Evolutionary conservation across 1,140 invertebrate species (phyloP).

Genomic region (Sesamia nonagrioides): DNA sequence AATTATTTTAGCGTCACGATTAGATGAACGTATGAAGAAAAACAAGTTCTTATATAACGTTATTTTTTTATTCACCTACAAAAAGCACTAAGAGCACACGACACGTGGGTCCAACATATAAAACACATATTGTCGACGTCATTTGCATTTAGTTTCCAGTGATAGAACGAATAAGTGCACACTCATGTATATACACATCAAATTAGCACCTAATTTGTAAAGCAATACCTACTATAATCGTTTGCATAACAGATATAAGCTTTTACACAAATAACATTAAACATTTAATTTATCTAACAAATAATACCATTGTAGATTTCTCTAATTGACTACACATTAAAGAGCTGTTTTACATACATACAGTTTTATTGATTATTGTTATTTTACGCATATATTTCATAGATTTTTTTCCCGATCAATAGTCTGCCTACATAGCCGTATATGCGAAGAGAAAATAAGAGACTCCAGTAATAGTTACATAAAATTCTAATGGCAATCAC

Average conservation of each 20-base stretch:
- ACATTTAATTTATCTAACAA: constrained; percentile 77
- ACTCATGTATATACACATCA: constrained; percentile 76
- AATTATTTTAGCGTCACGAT: constrained; percentile 32
- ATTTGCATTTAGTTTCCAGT: constrained; percentile 76
- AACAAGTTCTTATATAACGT: constrained; percentile 32
- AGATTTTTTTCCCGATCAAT: constrained; percentile 3
- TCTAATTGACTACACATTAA: constrained; percentile 69
- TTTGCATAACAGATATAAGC: constrained; percentile 66
- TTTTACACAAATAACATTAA: constrained; percentile 74
- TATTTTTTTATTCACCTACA: constrained; percentile 28
- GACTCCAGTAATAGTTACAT: constrained; percentile 30
- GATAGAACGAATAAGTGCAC: constrained; percentile 79
- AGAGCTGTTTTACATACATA: constrained; percentile 49
- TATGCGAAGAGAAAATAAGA: constrained; percentile 35
- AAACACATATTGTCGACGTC: constrained; percentile 84
- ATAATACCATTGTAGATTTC: constrained; percentile 62
- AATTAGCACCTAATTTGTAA: constrained; percentile 84
- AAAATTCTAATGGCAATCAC: constrained; percentile 54
- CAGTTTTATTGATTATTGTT: constrained; percentile 31
- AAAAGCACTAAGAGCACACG: constrained; percentile 47
- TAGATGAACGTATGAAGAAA: constrained; percentile 49
- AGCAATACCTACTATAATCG: constrained; percentile 74
- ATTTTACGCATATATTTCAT: constrained; percentile 4
- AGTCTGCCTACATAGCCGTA: constrained; percentile 19
- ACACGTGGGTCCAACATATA: constrained; percentile 55